phyloP scores from a whole-genome alignment of 2,113 vertebrate species.

The Labeo catla region DNA sequence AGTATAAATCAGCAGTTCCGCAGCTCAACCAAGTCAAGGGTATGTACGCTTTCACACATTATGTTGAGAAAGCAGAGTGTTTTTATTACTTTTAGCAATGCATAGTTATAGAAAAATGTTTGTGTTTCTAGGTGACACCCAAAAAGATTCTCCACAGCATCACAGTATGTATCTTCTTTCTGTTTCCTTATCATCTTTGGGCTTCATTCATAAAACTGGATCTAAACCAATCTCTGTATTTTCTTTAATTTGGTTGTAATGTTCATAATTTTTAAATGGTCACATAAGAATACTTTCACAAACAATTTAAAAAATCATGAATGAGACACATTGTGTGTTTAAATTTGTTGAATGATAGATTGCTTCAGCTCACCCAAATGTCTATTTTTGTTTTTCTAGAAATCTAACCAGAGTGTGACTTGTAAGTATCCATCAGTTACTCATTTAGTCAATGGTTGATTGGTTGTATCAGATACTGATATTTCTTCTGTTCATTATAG shows the following conservation, averaged over 20 bases:
- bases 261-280: not conserved
- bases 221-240: not conserved
- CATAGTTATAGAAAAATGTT: not conserved
- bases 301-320: not conserved
- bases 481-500: conserved; percentile 41
- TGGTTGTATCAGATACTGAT: not conserved
- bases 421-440: conserved; percentile 66
- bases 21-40: conserved; percentile 66
- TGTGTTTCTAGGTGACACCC: conserved; percentile 73
- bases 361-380: not conserved
- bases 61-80: not conserved
- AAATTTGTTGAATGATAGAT: not conserved
- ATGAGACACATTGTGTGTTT: not conserved
- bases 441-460: not conserved
- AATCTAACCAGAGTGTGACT: conserved; percentile 67
- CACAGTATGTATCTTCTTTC: conserved; percentile 63
- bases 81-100: not conserved
- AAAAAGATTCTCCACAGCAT: conserved; percentile 79
- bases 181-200: not conserved
- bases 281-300: not conserved
- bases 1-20: conserved; percentile 55
- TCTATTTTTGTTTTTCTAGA: conserved; percentile 59
- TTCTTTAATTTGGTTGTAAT: not conserved
- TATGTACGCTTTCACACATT: conserved; percentile 39
- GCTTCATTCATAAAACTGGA: not conserved